These are phyloP conservation scores for Lampris incognitus DNA, from an alignment of 2,113 vertebrate genomes.

Conservation along the genomic window DNA sequence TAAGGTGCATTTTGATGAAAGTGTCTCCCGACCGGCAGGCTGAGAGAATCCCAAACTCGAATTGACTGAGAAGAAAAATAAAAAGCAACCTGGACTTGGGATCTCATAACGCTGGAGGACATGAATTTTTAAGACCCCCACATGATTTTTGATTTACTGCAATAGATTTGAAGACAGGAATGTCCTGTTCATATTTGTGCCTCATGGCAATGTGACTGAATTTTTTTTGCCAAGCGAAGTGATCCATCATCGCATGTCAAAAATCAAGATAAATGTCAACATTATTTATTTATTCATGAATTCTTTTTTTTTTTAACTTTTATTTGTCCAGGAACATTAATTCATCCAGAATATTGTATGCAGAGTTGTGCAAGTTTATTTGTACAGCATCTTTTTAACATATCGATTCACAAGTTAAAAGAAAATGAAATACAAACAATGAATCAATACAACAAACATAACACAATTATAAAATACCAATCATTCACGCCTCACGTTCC, in stretches of 20 bases:
- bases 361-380: too few species aligned
- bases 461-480: not conserved
- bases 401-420: too few species aligned
- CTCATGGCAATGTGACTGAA: not conserved
- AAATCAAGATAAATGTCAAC: not conserved
- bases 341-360: not conserved
- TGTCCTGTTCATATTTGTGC: conserved; percentile 6
- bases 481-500: not conserved
- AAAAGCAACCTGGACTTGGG: conserved; percentile 32
- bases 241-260: not conserved
- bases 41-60: too few species aligned
- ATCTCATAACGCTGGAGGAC: not conserved
- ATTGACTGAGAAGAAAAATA: too few species aligned
- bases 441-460: too few species aligned
- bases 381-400: too few species aligned
- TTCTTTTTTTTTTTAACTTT: too few species aligned
- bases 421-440: too few species aligned
- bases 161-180: conserved; percentile 1
- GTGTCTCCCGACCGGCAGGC: too few species aligned
- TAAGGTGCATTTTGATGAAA: too few species aligned
- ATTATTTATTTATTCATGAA: too few species aligned
- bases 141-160: conserved; percentile 30
- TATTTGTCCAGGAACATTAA: too few species aligned
- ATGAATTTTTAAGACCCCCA: conserved; percentile 7
- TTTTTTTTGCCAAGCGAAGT: conserved; percentile 22